These are phyloP conservation scores for Synanthedon tipuliformis DNA, from an alignment of 2,888 invertebrate species.

Conservation along the genomic window DNA sequence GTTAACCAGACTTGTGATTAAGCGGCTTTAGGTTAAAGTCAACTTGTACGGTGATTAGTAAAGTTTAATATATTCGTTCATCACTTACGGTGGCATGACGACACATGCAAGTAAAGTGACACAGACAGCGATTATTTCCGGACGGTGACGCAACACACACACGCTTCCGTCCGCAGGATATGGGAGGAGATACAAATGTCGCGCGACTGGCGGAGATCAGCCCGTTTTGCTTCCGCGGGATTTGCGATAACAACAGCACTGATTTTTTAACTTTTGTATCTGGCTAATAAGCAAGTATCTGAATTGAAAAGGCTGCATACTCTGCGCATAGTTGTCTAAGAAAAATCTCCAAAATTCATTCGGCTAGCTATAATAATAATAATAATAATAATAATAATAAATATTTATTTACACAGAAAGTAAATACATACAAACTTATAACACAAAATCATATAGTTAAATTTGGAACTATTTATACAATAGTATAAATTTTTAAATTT, in stretches of 20 bases:
- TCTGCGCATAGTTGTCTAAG: no score
- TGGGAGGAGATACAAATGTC: slow-evolving; percentile 45
- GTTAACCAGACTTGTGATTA: slow-evolving; percentile 12
- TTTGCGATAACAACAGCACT: slow-evolving; percentile 16
- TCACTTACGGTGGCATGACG: slow-evolving; percentile 17
- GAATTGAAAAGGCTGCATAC: neutral
- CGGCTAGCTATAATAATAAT: no score
- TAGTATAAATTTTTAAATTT: no score
- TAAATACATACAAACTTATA: no score
- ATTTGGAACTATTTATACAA: no score
- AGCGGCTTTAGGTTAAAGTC: slow-evolving; percentile 10
- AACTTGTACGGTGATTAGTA: slow-evolving; percentile 11
- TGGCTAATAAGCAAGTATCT: neutral
- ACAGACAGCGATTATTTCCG: slow-evolving; percentile 66
- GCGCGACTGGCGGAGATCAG: slow-evolving; percentile 34
- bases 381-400: no score
- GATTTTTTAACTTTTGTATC: neutral
- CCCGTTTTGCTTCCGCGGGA: slow-evolving; percentile 36
- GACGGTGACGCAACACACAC: slow-evolving; percentile 48
- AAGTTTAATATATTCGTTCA: slow-evolving; percentile 10
- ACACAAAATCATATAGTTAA: no score
- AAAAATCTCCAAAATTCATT: no score
- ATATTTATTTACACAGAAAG: no score
- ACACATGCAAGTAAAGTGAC: slow-evolving; percentile 32
- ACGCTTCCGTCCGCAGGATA: slow-evolving; percentile 62